These are phyloP conservation scores for Clepsis dumicolana DNA, from an alignment of 2,888 invertebrate genomes.

Conservation along the genomic window DNA sequence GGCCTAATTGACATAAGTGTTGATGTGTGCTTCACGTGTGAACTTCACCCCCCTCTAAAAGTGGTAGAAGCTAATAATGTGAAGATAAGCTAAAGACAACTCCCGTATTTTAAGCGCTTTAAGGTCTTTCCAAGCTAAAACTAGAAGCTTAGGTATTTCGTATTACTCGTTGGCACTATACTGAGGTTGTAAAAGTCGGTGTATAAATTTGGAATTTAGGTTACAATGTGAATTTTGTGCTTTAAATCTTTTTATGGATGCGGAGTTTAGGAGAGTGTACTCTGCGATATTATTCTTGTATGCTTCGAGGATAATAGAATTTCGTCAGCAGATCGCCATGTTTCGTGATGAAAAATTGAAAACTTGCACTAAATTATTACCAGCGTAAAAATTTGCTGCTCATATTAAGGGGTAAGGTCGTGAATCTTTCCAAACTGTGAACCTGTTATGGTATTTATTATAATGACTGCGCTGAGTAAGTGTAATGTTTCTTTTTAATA, in stretches of 20 bases:
- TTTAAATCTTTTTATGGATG: constrained; percentile 29
- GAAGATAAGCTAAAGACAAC: too few relatives aligned
- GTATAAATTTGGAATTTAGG: constrained; percentile 31
- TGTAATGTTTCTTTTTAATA: too few relatives aligned
- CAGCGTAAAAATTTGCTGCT: too few relatives aligned
- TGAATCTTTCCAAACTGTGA: too few relatives aligned
- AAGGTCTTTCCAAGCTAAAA: background rate
- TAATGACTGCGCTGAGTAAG: too few relatives aligned
- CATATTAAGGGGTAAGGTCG: too few relatives aligned
- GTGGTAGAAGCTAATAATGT: too few relatives aligned
- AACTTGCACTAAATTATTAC: background rate
- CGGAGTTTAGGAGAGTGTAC: constrained; percentile 15
- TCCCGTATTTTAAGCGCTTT: too few relatives aligned
- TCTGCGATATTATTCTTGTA: constrained; percentile 27
- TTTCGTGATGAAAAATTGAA: constrained; percentile 1
- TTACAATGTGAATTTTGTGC: constrained; percentile 31
- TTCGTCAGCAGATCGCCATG: background rate
- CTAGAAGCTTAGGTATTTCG: constrained; percentile 6
- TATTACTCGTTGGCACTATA: constrained; percentile 17
- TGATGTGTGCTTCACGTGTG: too few relatives aligned
- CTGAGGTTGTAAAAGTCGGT: constrained; percentile 20
- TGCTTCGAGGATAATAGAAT: constrained; percentile 8
- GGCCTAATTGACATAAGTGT: too few relatives aligned
- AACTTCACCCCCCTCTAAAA: too few relatives aligned
- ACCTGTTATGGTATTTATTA: too few relatives aligned